A percentile compares a stretch with the other conserved stretches of the same genome.
phyloP scores from a whole-genome alignment of 2,888 invertebrate species.

The Macaria liturata region DNA sequence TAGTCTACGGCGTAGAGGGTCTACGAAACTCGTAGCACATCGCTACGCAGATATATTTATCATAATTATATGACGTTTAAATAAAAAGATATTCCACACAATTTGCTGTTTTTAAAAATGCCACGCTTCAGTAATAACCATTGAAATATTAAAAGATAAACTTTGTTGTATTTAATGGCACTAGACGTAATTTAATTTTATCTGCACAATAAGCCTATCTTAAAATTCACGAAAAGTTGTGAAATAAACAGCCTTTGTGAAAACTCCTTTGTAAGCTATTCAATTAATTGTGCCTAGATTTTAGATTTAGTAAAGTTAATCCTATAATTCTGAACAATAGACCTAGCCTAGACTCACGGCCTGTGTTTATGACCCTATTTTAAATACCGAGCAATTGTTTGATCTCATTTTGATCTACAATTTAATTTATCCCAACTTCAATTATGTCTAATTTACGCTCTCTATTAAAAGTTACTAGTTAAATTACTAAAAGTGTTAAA shows the following conservation, averaged over 20 bases:
- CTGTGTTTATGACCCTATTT: slow-evolving; percentile 2
- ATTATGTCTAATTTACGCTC: slow-evolving; percentile 5
- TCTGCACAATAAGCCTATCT: slow-evolving; percentile 1
- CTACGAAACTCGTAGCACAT: background rate
- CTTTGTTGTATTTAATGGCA: too few relatives aligned
- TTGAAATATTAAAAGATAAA: too few relatives aligned
- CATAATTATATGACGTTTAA: too few relatives aligned
- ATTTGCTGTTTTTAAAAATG: too few relatives aligned
- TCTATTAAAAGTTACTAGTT: background rate
- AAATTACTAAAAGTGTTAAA: too few relatives aligned
- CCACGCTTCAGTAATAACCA: too few relatives aligned
- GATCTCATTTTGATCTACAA: background rate
- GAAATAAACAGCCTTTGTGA: slow-evolving; percentile 4
- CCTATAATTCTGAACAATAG: slow-evolving; percentile 7
- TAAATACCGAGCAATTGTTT: slow-evolving; percentile 2
- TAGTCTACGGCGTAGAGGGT: background rate
- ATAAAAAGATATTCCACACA: too few relatives aligned
- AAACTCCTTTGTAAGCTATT: slow-evolving; percentile 1
- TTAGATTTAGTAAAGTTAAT: slow-evolving; percentile 9
- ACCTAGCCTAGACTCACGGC: background rate
- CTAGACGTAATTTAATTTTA: background rate
- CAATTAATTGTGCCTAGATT: slow-evolving; percentile 8
- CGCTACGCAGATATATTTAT: background rate
- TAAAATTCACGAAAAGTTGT: background rate
- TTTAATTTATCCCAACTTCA: slow-evolving; percentile 4